Conservation (phyloP, 2,888 invertebrate species). For the Xylophagus ater region DNA sequence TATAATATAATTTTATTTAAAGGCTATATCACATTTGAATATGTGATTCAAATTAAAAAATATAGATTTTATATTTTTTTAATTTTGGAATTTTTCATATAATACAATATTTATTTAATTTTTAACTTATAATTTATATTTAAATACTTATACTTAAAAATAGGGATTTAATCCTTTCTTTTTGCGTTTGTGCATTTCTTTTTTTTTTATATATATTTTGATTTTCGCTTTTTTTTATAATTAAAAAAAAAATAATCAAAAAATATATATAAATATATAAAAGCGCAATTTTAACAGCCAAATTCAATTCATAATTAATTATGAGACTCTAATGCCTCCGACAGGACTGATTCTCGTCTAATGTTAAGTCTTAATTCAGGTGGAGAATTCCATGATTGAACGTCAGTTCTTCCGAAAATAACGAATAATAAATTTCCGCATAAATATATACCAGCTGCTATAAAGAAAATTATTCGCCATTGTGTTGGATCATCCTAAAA, state of each 20-base stretch:
- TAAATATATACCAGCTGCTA: constrained; percentile 58
- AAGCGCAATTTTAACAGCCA: background rate
- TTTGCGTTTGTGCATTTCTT: no score
- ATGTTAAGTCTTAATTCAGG: background rate
- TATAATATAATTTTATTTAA: no score
- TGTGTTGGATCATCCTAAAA: constrained; percentile 50
- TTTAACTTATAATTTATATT: no score
- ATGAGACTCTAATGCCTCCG: background rate
- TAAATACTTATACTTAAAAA: no score
- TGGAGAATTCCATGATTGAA: constrained; percentile 55
- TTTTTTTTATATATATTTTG: background rate
- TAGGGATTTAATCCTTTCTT: no score
- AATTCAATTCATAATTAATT: background rate
- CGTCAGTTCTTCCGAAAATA: constrained; percentile 49
- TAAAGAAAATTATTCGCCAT: constrained; percentile 66
- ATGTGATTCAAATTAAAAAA: no score
- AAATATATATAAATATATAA: background rate
- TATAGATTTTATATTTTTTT: no score
- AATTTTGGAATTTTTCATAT: no score
- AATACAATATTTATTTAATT: no score
- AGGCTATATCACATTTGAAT: no score
- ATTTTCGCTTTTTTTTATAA: background rate
- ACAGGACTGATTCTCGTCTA: background rate
- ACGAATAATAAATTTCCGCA: constrained; percentile 55
- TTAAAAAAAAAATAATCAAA: background rate